Evolutionary conservation across 2,888 invertebrate genomes (phyloP), one percentile per base, ranked within the genome.

Genomic region (Rhaphigaster nebulosa): DNA sequence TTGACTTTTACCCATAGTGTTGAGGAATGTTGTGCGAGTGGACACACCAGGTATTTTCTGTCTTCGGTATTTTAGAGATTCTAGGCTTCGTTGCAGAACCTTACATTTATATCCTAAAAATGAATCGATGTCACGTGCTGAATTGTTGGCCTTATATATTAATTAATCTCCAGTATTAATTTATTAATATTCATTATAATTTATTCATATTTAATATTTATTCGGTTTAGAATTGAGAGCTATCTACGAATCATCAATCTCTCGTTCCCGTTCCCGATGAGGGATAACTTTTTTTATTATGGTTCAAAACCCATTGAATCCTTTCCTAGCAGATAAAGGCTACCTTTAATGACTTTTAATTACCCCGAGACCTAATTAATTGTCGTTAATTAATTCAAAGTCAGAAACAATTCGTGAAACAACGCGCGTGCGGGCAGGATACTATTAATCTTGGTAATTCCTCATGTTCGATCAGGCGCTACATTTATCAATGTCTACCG

Each of bases 381-480:
- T 80, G 26, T 2, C 41, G 8, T 41, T 80, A 80, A 80, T 80
- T 80, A 80, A 80, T 80, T 80, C 38, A 80, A 80, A 80, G 38
- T 80, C 41, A 26, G 80, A 41, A 80, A 80, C 80, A 80, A 80
- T 80, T 41, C 41, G 80, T 80, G 80, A 41, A 45, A 41, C 80
- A 41, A 3, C 26, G 12, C 41, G 6, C 41, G 23, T 41, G 26
- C 3, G 34, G n/a, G 38, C 80, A 23, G 38, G 10, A 0, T 4
- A 4, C 80, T 10, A 80, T 80, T 45, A 80, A 80, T 80, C 80
- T 80, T 45, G 15, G 80, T 41, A 38, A 26, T 76, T 76, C 23
- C 38, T 38, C 38, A 10, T 10, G 41, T 80, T 80, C 80, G 80
- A 45, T 38, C 80, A 12, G 80, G 8, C 41, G 3, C 26, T 45